A percentile compares a stretch with the other conserved stretches of the same genome.
Evolutionary conservation across 2,797 vertebrate genomes (phyloP).

Genomic region (Ceryle rudis): DNA sequence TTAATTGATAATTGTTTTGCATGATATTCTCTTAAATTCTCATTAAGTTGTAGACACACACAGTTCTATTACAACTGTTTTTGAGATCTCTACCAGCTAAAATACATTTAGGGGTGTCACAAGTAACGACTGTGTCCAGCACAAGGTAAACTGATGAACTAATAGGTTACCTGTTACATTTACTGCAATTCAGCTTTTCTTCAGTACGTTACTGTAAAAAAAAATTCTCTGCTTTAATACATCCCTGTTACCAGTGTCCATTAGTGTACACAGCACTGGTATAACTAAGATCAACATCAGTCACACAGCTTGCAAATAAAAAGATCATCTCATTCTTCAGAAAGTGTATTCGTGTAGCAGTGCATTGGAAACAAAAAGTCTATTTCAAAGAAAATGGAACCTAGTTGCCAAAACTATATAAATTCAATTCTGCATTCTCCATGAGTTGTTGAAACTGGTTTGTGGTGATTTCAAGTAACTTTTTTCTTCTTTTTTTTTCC

Average conservation of each 20-base stretch:
- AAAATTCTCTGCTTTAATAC: neutral
- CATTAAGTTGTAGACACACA: neutral
- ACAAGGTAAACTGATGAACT: neutral
- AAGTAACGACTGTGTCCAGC: neutral
- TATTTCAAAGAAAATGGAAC: neutral
- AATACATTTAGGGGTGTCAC: neutral
- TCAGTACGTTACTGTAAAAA: neutral
- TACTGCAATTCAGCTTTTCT: neutral
- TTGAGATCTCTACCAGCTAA: neutral
- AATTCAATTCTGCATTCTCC: neutral
- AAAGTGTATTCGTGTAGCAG: neutral
- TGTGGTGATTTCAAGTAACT: neutral
- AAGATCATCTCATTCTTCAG: neutral
- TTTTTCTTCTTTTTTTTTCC: neutral
- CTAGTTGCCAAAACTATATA: accelerated
- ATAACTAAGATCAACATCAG: neutral
- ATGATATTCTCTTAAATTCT: neutral
- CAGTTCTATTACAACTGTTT: neutral
- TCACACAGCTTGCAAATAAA: neutral
- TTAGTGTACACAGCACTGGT: neutral
- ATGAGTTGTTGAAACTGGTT: neutral
- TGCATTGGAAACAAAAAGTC: neutral
- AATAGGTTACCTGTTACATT: neutral
- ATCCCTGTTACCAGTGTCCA: neutral
- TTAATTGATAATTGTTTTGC: neutral